Conservation (phyloP, 2,797 vertebrate genomes). For the Muscicapa comitata region DNA sequence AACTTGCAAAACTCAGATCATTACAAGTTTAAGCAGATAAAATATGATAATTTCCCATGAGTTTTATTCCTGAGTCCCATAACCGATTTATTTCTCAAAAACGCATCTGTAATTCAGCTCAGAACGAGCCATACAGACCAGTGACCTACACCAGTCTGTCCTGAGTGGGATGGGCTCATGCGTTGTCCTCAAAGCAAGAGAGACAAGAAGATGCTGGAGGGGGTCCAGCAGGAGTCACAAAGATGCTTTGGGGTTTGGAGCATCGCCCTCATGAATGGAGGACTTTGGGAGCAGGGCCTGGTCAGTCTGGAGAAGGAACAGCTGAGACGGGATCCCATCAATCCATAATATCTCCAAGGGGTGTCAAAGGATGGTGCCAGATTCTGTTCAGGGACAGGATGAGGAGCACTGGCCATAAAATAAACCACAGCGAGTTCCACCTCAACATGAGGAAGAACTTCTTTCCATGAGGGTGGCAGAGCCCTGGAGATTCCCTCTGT, state of each 20-base stretch:
- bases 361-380: background rate
- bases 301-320: too few relatives aligned
- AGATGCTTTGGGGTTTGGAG: background rate
- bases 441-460: background rate
- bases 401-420: background rate
- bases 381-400: background rate
- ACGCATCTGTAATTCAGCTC: rapidly evolving
- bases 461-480: background rate
- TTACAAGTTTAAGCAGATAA: rapidly evolving
- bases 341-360: too few relatives aligned
- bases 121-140: background rate
- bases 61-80: rapidly evolving
- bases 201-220: background rate
- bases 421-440: background rate
- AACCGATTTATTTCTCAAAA: background rate
- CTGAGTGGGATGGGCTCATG: background rate
- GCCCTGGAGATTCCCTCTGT: background rate
- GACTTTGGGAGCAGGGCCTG: background rate
- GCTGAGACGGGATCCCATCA: background rate
- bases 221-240: rapidly evolving
- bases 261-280: background rate
- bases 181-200: background rate
- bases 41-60: rapidly evolving
- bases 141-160: background rate
- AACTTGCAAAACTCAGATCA: rapidly evolving